Percentiles rank a stretch among this genome's conserved stretches.
These are phyloP conservation scores for Danio rerio DNA, from an alignment of 2,113 vertebrate genomes.

Conservation along the genomic window DNA sequence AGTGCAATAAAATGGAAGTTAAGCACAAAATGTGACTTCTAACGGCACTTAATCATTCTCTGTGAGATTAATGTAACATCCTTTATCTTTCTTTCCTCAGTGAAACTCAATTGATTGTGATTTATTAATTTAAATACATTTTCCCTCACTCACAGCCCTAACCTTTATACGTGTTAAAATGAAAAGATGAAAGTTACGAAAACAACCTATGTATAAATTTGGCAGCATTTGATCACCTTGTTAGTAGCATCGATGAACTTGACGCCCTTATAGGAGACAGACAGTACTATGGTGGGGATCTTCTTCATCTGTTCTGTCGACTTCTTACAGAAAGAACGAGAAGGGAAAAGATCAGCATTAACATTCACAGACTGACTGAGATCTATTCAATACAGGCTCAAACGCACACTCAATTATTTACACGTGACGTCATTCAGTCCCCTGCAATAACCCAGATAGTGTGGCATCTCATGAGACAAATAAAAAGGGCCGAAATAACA, in stretches of 20 bases:
- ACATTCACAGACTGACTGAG: constrained; percentile 26
- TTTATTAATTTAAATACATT: background rate
- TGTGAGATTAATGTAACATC: background rate
- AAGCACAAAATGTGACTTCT: background rate
- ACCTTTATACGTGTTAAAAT: background rate
- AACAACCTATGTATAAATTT: background rate
- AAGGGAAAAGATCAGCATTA: constrained; percentile 42
- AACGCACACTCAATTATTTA: constrained; percentile 29
- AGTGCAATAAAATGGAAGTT: background rate
- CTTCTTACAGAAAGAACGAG: constrained; percentile 84
- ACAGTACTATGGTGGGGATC: constrained; percentile 96
- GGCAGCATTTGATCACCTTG: constrained; percentile 81
- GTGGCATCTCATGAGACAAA: constrained; percentile 7
- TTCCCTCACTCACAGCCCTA: background rate
- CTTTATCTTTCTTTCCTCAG: background rate
- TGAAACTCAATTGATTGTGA: background rate
- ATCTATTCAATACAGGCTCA: constrained; percentile 14
- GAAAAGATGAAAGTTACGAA: background rate
- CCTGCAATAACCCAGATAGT: constrained; percentile 10
- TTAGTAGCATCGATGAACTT: constrained; percentile 99
- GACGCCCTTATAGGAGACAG: constrained; percentile 98
- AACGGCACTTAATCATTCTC: background rate
- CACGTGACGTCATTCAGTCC: background rate
- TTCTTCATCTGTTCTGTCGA: constrained; percentile 99
- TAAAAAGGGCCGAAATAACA: background rate